Evolutionary conservation across 2,113 vertebrate genomes (phyloP).

Genomic region (Acanthochromis polyacanthus): DNA sequence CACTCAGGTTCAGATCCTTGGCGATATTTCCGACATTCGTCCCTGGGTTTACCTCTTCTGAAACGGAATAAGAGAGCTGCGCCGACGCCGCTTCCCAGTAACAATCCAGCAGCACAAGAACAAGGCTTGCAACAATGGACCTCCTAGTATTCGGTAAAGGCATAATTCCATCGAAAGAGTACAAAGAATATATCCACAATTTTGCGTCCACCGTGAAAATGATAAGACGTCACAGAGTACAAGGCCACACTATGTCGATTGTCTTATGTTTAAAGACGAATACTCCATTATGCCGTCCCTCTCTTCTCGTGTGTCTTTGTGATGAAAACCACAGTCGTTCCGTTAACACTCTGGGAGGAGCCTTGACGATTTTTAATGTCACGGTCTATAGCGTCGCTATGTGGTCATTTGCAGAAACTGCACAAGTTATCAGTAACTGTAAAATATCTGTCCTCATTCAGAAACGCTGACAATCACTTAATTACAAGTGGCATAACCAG

Average conservation of each 20-base stretch:
- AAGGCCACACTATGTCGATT: too few species aligned
- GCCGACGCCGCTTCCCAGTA: conserved; percentile 55
- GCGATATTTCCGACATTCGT: conserved; percentile 75
- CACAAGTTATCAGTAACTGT: conserved; percentile 4
- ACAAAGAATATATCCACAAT: conserved; percentile 3
- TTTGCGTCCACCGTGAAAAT: fast-evolving
- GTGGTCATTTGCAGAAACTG: conserved; percentile 50
- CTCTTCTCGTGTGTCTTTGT: conserved; percentile 52
- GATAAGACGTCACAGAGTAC: neutral
- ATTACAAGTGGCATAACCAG: too few species aligned
- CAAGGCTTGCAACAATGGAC: conserved; percentile 27
- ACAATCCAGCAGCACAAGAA: conserved; percentile 57
- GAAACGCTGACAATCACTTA: neutral
- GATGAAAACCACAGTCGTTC: conserved; percentile 52
- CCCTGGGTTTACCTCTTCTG: conserved; percentile 75
- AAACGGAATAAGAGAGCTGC: conserved; percentile 72
- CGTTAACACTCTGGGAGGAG: conserved; percentile 65
- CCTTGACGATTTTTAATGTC: neutral
- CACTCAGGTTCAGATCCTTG: conserved; percentile 72
- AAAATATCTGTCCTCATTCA: neutral
- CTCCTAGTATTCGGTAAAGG: conserved; percentile 12
- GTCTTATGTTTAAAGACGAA: neutral
- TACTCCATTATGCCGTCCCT: conserved; percentile 5
- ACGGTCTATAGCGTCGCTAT: conserved; percentile 67
- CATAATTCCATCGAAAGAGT: conserved; percentile 58